Conservation (phyloP, 2,888 invertebrate genomes). For the Pollenia griseotomentosa region DNA sequence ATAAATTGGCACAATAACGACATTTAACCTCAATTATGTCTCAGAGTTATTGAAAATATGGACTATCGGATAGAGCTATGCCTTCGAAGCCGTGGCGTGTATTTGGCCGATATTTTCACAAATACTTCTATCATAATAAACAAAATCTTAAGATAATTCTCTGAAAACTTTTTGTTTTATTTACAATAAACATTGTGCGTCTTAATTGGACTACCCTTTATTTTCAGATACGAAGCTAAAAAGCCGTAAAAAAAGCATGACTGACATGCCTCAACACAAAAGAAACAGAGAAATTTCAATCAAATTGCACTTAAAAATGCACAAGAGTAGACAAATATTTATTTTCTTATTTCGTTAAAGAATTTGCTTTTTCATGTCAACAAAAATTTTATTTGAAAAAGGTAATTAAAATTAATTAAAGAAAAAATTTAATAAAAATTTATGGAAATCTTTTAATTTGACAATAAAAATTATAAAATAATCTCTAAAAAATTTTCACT, state of each 20-base stretch:
- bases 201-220: too few species aligned
- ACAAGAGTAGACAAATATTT: constrained; percentile 37
- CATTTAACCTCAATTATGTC: too few species aligned
- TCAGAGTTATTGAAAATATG: too few species aligned
- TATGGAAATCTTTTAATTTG: constrained; percentile 1
- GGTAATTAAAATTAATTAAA: constrained; percentile 46
- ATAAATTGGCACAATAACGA: too few species aligned
- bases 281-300: constrained; percentile 38
- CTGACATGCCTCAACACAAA: not conserved
- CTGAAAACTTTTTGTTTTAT: too few species aligned
- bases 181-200: too few species aligned
- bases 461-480: constrained; percentile 8
- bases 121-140: too few species aligned
- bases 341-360: not conserved
- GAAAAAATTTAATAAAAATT: not conserved
- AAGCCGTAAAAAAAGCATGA: not conserved
- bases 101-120: too few species aligned
- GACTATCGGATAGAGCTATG: too few species aligned
- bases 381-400: constrained; percentile 1
- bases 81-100: too few species aligned
- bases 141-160: too few species aligned
- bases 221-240: not conserved
- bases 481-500: not conserved
- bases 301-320: constrained; percentile 65
- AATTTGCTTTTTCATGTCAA: not conserved